phyloP scores from a whole-genome alignment of 92 coral and sea anemone genomes.

The Pocillopora grandis region DNA sequence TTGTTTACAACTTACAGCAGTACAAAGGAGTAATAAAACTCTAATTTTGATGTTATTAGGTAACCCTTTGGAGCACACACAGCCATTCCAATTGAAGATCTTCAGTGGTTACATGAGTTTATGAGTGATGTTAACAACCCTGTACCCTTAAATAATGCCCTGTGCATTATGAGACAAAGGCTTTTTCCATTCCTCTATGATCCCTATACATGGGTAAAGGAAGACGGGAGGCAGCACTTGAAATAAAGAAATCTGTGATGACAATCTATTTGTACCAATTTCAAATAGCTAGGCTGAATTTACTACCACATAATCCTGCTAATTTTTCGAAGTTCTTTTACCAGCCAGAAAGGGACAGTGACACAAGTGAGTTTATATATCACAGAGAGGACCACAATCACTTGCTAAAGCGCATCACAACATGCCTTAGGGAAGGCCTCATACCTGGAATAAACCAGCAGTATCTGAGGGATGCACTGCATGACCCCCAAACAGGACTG shows the following conservation, averaged over 20 bases:
- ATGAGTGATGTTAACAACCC: constrained; percentile 18
- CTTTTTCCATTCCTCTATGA: constrained; percentile 54
- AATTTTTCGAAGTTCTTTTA: no score
- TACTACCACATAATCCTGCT: no score
- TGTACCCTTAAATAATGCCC: constrained; percentile 34
- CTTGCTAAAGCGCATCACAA: constrained; percentile 23
- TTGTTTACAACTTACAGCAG: no score
- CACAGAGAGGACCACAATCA: constrained; percentile 44
- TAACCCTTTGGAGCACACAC: constrained; percentile 47
- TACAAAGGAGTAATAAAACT: no score
- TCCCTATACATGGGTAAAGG: constrained; percentile 51
- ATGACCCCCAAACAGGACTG: constrained; percentile 35
- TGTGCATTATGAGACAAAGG: constrained; percentile 18
- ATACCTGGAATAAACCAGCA: background rate
- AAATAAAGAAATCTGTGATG: no score
- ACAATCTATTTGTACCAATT: no score
- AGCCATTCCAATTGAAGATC: constrained; percentile 61
- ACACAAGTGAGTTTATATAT: constrained; percentile 29
- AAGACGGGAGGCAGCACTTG: background rate
- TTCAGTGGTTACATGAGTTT: constrained; percentile 46
- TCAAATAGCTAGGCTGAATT: no score
- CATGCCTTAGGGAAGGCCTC: constrained; percentile 18
- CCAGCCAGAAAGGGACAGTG: constrained; percentile 15
- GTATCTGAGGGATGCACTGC: constrained; percentile 2
- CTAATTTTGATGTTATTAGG: constrained; percentile 17